phyloP scores from a whole-genome alignment of 2,113 vertebrate species.

The Grammomys surdaster region DNA sequence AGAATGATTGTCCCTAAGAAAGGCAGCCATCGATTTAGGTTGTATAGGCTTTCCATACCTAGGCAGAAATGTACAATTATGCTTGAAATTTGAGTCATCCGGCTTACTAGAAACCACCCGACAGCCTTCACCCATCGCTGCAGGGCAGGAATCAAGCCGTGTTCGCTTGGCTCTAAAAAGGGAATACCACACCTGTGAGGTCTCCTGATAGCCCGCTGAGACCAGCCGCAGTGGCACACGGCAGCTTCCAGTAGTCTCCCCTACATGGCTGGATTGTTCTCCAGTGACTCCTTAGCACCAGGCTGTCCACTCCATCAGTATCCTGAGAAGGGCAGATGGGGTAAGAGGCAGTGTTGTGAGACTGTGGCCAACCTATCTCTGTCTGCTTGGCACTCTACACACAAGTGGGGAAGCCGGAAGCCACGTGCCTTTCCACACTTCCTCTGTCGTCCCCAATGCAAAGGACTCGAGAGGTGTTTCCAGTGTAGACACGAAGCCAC shows the following conservation, averaged over 20 bases:
- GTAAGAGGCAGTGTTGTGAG: neutral
- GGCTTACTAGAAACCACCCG: neutral
- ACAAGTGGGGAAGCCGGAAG: neutral
- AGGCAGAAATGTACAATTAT: neutral
- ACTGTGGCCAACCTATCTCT: neutral
- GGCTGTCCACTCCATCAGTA: too few relatives aligned
- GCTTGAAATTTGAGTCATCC: rapidly evolving
- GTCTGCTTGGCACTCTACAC: neutral
- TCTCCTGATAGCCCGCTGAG: neutral
- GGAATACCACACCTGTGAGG: rapidly evolving
- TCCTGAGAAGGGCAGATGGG: neutral
- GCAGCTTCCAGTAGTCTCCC: neutral
- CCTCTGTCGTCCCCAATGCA: neutral
- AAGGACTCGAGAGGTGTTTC: neutral
- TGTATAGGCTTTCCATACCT: neutral
- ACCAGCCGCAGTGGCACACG: rapidly evolving
- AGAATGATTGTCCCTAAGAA: neutral
- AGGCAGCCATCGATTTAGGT: neutral
- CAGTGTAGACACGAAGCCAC: neutral
- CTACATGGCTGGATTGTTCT: rapidly evolving
- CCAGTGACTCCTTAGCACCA: neutral
- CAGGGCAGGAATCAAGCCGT: neutral
- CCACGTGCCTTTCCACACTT: neutral
- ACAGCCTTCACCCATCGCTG: neutral
- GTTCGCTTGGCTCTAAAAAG: slow-evolving; percentile 9